Conservation (phyloP, 1,140 invertebrate genomes). For the Aphelinus certus region DNA sequence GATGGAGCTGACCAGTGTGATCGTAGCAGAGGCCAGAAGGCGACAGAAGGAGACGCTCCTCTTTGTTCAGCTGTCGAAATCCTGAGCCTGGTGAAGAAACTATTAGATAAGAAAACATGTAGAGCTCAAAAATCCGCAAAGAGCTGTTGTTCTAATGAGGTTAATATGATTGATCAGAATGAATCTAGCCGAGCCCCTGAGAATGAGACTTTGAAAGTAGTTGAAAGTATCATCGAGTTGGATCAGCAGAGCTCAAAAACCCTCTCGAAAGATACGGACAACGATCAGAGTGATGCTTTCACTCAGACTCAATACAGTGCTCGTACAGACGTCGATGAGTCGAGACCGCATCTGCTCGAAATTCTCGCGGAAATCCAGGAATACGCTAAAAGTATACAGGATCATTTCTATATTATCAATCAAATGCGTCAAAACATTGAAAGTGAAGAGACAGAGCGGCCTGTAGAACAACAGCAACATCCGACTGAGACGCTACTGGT, state of each 20-base stretch:
- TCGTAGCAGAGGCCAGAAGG: no score
- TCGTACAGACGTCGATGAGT: neutral
- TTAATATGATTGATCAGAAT: neutral
- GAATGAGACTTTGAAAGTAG: no score
- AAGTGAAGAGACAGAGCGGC: no score
- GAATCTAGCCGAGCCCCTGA: neutral
- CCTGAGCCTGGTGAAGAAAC: constrained; percentile 16
- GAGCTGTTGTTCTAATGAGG: no score
- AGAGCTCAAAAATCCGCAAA: no score
- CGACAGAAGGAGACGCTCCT: no score
- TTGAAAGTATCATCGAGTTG: no score
- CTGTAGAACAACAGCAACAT: neutral
- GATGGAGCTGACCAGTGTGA: no score
- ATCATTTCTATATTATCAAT: neutral
- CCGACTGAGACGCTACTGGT: neutral
- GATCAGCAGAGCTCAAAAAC: no score
- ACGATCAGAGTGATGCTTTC: neutral
- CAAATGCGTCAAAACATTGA: neutral
- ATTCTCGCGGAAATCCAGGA: constrained; percentile 22
- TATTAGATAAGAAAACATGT: constrained; percentile 10
- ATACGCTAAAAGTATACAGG: constrained; percentile 21
- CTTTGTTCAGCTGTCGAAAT: neutral
- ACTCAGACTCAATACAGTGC: neutral
- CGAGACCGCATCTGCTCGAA: constrained; percentile 3
- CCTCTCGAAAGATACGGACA: no score